Evolutionary conservation across 2,113 vertebrate species (phyloP), one percentile per base, ranked within the genome.

Genomic region (Microcebus lehilahytsara): DNA sequence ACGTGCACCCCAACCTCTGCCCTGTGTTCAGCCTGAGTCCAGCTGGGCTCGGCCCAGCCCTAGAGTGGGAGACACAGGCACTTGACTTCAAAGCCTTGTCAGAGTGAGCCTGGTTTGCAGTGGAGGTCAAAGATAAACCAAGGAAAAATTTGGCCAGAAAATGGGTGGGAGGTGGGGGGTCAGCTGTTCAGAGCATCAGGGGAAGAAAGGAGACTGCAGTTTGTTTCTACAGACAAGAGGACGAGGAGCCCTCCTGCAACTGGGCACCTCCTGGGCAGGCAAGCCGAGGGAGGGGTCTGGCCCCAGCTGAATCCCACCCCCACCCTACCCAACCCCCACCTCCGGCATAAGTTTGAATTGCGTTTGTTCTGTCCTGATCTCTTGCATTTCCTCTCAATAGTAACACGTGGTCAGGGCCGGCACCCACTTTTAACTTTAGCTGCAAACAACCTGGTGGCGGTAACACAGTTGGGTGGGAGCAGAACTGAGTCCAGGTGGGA

Each of bases 61-160:
- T 19, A 20, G 79, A 93, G 91, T 79, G 96, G 89, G 96, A 97
- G 93, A 97, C 77, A 75, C 96, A 93, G 88, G 91, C 89, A 71
- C 83, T 96, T 27, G 93, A 95, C 96, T 97, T 98, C 96, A 98
- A 98, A 98, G 96, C 93, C 86, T 96, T 95, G 93, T 97, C 93
- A 94, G 93, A 96, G 71, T 2, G 64, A 89, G 89, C 79, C 93
- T 95, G 93, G 89, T 96, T 93, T 97, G 75, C 93, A 96, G 74
- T 37, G 71, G 97, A 96, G 97, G 97, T 96, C 96, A 97, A 67
- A 96, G 97, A 97, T 91, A 97, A 97, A 96, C 89, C 89, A 51
- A 89, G 58, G 83, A 96, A 94, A n/a, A 93, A 83, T 27, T 46
- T 0, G 2, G 93, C 96, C 97, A 97, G 96, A 95, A 97, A 93